phyloP scores from a whole-genome alignment of 2,113 vertebrate genomes.

The Puffinus mauretanicus region DNA sequence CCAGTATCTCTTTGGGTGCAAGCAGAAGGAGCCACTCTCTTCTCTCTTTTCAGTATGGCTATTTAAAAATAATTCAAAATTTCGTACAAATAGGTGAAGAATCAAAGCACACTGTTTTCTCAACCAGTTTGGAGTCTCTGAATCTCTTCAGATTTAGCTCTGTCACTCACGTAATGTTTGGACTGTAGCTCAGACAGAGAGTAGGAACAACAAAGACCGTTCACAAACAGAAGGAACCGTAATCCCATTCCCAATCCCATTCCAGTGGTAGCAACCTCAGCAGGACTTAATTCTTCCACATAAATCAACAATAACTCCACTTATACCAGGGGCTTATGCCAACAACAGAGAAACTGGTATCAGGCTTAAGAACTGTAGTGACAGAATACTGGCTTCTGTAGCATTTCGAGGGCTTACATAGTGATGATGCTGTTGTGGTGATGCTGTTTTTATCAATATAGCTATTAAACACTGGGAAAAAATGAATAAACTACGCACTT shows the following conservation, averaged over 20 bases:
- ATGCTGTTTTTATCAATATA: neutral
- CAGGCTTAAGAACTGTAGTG: neutral
- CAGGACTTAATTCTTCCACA: neutral
- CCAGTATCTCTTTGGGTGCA: neutral
- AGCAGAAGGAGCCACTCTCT: neutral
- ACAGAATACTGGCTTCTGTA: neutral
- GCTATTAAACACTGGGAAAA: neutral
- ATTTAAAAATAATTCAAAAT: neutral
- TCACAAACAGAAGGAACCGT: neutral
- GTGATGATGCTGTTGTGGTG: neutral
- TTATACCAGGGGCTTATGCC: neutral
- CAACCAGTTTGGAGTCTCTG: neutral
- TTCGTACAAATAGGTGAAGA: neutral
- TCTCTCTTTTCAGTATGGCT: neutral
- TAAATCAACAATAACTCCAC: neutral
- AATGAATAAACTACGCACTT: neutral
- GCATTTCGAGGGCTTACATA: neutral
- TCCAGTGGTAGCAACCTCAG: neutral
- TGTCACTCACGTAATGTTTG: neutral
- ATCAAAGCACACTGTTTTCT: neutral
- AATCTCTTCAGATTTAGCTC: neutral
- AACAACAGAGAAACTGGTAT: neutral
- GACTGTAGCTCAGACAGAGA: neutral
- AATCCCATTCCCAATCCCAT: neutral
- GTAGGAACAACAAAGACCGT: neutral